Evolutionary conservation across 2,113 vertebrate species (phyloP).

Genomic region (Sceloporus undulatus): DNA sequence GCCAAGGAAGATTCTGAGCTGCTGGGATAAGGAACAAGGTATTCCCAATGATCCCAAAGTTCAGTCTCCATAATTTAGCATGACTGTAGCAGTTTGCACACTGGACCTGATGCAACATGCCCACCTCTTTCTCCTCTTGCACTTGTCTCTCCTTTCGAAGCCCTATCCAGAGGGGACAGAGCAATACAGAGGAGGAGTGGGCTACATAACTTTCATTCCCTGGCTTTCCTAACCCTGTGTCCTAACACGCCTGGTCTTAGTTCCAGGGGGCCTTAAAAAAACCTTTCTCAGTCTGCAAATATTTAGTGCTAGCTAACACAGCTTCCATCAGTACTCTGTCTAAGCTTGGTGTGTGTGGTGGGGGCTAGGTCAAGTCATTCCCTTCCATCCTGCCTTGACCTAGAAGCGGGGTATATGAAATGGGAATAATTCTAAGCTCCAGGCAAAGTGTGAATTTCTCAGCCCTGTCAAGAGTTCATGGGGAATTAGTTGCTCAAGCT

Average conservation of each 20-base stretch:
- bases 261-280: background rate
- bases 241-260: conserved; percentile 1
- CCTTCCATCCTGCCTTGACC: background rate
- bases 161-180: background rate
- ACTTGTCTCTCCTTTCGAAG: background rate
- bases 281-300: background rate
- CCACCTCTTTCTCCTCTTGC: background rate
- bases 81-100: too few relatives aligned
- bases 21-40: background rate
- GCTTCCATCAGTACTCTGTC: background rate
- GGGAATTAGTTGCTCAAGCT: background rate
- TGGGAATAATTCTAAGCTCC: background rate
- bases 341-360: too few relatives aligned
- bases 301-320: background rate
- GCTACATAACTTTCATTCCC: conserved; percentile 28
- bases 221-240: background rate
- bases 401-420: background rate
- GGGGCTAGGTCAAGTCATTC: background rate
- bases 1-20: background rate
- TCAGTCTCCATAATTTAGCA: background rate
- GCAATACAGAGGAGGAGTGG: background rate
- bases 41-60: fast-evolving
- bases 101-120: background rate
- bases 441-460: background rate
- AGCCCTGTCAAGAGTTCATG: background rate